Evolutionary conservation across 2,113 vertebrate species (phyloP).

Genomic region (Percopsis transmontana): DNA sequence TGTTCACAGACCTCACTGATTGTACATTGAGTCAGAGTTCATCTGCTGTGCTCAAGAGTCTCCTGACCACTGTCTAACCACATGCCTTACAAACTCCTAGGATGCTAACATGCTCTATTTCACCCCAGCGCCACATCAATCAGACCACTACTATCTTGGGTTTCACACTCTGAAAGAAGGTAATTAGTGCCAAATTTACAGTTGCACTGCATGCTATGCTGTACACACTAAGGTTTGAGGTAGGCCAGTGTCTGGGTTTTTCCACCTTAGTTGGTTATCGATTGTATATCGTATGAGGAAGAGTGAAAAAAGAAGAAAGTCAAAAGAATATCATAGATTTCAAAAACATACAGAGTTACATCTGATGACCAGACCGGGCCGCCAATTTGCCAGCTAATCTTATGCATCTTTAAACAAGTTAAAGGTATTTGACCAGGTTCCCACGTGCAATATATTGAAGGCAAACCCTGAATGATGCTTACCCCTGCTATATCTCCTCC

Average conservation of each 20-base stretch:
- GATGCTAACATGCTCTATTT: constrained; percentile 65
- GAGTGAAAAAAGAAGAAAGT: no score
- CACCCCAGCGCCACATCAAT: constrained; percentile 61
- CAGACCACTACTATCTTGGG: constrained; percentile 55
- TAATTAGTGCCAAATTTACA: constrained; percentile 54
- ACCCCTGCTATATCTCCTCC: neutral
- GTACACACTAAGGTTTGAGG: constrained; percentile 5
- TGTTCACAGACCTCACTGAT: constrained; percentile 51
- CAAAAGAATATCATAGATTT: no score
- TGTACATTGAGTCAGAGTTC: constrained; percentile 53
- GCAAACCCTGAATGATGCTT: constrained; percentile 34
- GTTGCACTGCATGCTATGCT: constrained; percentile 26
- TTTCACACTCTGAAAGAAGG: constrained; percentile 71
- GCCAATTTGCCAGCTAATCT: no score
- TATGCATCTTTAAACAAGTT: no score
- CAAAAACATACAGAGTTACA: no score
- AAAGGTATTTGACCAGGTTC: constrained; percentile 28
- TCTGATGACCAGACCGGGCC: no score
- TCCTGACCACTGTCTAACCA: constrained; percentile 58
- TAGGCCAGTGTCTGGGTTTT: neutral
- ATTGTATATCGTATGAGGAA: no score
- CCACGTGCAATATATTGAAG: constrained; percentile 13
- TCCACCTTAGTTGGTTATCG: neutral
- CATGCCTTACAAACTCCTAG: constrained; percentile 64
- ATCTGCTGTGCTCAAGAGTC: constrained; percentile 60